Evolutionary conservation across 2,888 invertebrate species (phyloP).

Genomic region (Aphodius sticticus): DNA sequence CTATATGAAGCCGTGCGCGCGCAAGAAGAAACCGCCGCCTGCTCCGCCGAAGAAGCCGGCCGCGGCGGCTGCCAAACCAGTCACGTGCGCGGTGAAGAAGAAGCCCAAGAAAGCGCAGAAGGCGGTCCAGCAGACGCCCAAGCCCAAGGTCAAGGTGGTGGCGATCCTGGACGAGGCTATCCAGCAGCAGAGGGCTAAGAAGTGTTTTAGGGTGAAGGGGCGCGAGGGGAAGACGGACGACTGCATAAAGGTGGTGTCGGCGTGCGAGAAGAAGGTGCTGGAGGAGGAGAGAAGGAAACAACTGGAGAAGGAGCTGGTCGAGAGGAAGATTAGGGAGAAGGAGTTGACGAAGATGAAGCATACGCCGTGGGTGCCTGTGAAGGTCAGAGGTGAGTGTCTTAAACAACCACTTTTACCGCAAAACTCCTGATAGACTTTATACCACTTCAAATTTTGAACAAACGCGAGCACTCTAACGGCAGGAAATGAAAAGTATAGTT

Average conservation of each 20-base stretch:
- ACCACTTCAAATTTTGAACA: too few relatives aligned
- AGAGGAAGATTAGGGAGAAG: constrained; percentile 27
- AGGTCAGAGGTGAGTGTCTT: constrained; percentile 28
- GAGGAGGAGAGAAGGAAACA: constrained; percentile 9
- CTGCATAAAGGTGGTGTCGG: not conserved
- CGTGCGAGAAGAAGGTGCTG: constrained; percentile 26
- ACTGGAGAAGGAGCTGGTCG: not conserved
- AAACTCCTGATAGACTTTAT: too few relatives aligned
- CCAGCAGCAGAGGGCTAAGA: constrained; percentile 19
- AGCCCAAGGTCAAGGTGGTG: constrained; percentile 5
- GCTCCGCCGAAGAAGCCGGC: constrained; percentile 17
- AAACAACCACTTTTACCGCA: not conserved
- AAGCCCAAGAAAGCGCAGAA: not conserved
- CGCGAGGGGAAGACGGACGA: not conserved
- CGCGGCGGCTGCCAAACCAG: constrained; percentile 8
- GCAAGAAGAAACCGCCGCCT: constrained; percentile 20
- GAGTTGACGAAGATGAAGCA: constrained; percentile 27
- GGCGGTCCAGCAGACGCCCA: constrained; percentile 4
- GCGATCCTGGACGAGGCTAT: constrained; percentile 19
- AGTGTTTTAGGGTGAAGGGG: constrained; percentile 5
- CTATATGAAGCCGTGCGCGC: not conserved
- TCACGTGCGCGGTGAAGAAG: constrained; percentile 13
- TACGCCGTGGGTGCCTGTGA: constrained; percentile 32
- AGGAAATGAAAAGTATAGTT: too few relatives aligned
- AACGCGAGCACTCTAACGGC: too few relatives aligned